These are phyloP conservation scores for Centrocercus urophasianus DNA, from an alignment of 2,113 vertebrate species.

Conservation along the genomic window DNA sequence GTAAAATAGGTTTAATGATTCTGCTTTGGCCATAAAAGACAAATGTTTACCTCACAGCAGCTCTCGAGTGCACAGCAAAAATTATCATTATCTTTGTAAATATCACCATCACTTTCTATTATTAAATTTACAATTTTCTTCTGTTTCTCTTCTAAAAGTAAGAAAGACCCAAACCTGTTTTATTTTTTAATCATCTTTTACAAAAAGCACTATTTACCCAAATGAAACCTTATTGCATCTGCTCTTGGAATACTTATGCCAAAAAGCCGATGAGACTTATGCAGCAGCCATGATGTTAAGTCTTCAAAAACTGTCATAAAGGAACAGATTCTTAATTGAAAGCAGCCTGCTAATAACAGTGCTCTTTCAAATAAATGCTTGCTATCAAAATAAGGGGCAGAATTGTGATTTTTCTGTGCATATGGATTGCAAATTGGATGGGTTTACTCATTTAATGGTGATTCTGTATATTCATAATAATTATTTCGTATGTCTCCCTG, in stretches of 20 bases:
- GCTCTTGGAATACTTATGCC: slow-evolving; percentile 24
- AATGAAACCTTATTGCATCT: slow-evolving; percentile 49
- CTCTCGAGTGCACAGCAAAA: background rate
- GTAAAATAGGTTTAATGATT: slow-evolving; percentile 39
- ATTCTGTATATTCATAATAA: background rate
- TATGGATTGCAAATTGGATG: background rate
- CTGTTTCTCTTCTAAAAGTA: background rate
- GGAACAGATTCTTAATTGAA: slow-evolving; percentile 64
- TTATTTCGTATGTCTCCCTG: background rate
- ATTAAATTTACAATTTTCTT: slow-evolving; percentile 5
- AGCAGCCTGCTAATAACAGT: slow-evolving; percentile 52
- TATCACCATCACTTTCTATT: slow-evolving; percentile 40
- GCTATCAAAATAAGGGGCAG: slow-evolving; percentile 1
- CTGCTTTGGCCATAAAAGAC: background rate
- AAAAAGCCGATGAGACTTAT: slow-evolving; percentile 43
- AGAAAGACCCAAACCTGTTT: background rate
- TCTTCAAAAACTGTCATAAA: slow-evolving; percentile 42
- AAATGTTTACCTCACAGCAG: slow-evolving; percentile 4
- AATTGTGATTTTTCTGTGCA: slow-evolving; percentile 7
- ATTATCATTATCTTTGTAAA: slow-evolving; percentile 39
- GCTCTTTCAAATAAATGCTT: slow-evolving; percentile 21
- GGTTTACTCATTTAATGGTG: background rate
- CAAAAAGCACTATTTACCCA: slow-evolving; percentile 4
- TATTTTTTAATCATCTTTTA: background rate
- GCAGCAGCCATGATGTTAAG: slow-evolving; percentile 18